phyloP scores from a whole-genome alignment of 1,140 invertebrate genomes.

The Calliphora vicina region DNA sequence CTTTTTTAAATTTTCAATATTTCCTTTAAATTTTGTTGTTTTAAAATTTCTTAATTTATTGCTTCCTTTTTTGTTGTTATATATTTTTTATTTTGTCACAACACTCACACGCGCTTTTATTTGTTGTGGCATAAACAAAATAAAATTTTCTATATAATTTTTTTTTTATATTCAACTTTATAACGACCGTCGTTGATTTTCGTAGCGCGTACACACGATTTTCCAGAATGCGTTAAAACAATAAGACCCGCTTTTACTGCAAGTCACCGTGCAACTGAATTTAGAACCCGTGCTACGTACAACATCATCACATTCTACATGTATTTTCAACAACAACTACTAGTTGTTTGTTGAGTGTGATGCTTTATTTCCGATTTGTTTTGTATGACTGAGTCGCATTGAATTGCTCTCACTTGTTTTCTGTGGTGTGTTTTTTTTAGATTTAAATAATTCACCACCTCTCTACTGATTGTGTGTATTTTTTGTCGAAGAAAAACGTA shows the following conservation, averaged over 20 bases:
- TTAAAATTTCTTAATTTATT: neutral
- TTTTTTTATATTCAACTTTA: neutral
- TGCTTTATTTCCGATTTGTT: neutral
- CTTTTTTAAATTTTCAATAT: neutral
- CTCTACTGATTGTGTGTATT: neutral
- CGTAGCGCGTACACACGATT: too few relatives aligned
- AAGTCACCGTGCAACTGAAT: slow-evolving; percentile 31
- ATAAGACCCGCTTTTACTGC: neutral
- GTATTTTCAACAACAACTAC: neutral
- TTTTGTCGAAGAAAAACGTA: neutral
- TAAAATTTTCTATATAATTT: neutral
- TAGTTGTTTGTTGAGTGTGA: neutral
- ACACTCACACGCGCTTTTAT: neutral
- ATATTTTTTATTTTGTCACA: neutral
- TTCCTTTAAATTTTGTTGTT: neutral
- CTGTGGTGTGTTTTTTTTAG: neutral
- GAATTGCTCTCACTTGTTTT: neutral
- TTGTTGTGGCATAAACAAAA: neutral
- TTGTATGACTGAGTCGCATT: neutral
- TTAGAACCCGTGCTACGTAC: slow-evolving; percentile 11
- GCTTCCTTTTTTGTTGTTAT: neutral
- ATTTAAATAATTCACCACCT: neutral
- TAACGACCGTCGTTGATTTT: neutral
- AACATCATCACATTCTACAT: neutral
- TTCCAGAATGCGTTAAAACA: neutral